Conservation (phyloP, 2,797 vertebrate genomes). For the Microcaecilia unicolor region DNA sequence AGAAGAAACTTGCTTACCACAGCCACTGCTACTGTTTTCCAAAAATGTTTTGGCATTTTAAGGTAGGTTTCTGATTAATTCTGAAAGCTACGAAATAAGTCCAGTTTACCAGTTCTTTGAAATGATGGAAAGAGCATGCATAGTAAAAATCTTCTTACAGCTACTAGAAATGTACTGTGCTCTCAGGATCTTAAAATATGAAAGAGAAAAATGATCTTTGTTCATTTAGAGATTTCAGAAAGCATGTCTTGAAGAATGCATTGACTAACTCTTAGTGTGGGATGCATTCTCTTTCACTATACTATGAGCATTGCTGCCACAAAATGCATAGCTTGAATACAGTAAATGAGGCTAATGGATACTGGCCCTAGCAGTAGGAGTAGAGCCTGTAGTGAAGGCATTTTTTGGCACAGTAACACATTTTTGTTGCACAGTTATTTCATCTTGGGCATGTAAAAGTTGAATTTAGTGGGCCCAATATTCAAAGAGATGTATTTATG, state of each 20-base stretch:
- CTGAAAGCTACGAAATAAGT: constrained; percentile 5
- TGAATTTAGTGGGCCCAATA: no score
- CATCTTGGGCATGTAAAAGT: neutral
- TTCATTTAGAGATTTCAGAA: constrained; percentile 1
- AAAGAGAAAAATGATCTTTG: no score
- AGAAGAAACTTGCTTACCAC: constrained; percentile 43
- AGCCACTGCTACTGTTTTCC: constrained; percentile 47
- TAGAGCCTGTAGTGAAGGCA: constrained; percentile 46
- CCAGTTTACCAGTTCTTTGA: neutral
- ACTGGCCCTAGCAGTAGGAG: constrained; percentile 44
- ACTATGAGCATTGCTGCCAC: constrained; percentile 36
- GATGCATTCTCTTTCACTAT: constrained; percentile 27
- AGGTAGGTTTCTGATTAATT: constrained; percentile 14
- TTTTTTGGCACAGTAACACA: constrained; percentile 45
- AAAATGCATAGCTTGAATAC: constrained; percentile 27
- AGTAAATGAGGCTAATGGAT: constrained; percentile 36
- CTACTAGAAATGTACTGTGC: no score
- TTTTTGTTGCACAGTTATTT: constrained; percentile 27
- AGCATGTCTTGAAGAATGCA: constrained; percentile 20
- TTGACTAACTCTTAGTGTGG: constrained; percentile 34
- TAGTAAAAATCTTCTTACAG: constrained; percentile 10
- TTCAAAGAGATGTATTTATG: no score
- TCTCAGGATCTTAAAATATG: no score
- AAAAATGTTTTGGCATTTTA: constrained; percentile 52
- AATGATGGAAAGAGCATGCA: neutral